Base-by-base conservation (phyloP, 2,888 invertebrate genomes). In the Ypsolopha sequella region DNA sequence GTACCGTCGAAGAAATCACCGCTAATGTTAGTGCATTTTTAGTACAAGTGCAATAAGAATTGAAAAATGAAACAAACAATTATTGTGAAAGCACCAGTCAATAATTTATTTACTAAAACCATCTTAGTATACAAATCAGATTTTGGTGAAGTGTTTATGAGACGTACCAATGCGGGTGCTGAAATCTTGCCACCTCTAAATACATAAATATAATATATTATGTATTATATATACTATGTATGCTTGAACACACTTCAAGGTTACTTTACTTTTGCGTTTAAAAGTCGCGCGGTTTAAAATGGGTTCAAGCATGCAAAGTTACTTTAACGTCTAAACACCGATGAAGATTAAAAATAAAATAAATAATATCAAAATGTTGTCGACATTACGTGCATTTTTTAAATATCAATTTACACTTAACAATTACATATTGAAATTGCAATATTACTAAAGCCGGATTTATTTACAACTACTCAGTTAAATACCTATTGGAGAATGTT, bases 21-120 rank as follows among this genome's bases (percentile, higher is more conserved):
- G n/a, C n/a, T n/a, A n/a, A n/a, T n/a, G n/a, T n/a, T n/a, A 24
- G 24, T 24, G 4, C 24, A 24, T 24, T 2, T 24, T 24, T 4
- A 3, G 24, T 3, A 24, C 24, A 24, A 4, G 24, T 4, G 2
- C 24, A 24, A 24, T 24, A 4, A 3, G 4, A 24, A 24, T 24
- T 2, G 2, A 24, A 24, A 24, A 84, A 82, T 84, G 62, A 85
- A 85, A 85, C 78, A 39, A 74, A 73, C 73, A 68, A 67, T 76
- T 74, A 72, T 77, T 84, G 84, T 85, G 84, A 86, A 86, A 86
- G 86, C 86, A 86, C 86, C 86, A 85, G 82, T 86, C 85, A 84
- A 80, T 82, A 82, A 76, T 81, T 85, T 85, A 85, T 84, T 52
- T 41, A 48, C 52, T 52, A 52, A 52, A 52, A 49, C 4, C 24